Base-by-base conservation (phyloP, 2,888 invertebrate species). In the Anarsia innoxiella region DNA sequence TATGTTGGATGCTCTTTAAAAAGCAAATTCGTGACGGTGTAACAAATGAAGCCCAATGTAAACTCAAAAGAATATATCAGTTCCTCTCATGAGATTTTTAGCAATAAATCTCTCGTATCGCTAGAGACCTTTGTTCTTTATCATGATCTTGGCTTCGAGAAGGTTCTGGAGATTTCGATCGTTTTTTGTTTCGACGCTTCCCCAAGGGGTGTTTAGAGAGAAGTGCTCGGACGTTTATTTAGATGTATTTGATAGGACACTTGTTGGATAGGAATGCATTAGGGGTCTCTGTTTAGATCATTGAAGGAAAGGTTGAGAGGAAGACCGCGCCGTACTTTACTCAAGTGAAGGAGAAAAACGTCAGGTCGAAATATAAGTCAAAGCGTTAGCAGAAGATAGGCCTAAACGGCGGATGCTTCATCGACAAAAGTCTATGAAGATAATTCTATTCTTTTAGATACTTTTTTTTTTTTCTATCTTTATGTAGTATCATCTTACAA, bases 71-170 rank as follows among this genome's bases (percentile, higher is more conserved):
- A 66, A 70, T 69, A 66, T 66, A 74, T 74, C 60, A 56, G 56
- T 55, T 51, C 48, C 48, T 58, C 73, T 62, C 68, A 34, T 48
- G 66, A 71, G 74, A 66, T 66, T 67, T 58, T 40, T 42, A 53
- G 73, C 53, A 72, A 77, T 78, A 77, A 77, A 77, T 78, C 75
- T 71, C 52, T 56, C 65, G 58, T 66, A 73, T 68, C 73, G 62
- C 59, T 52, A 56, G 53, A 54, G 58, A 61, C 52, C 64, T 61
- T 59, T 59, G 49, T 58, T 56, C 63, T 66, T 57, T 46, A 48
- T 50, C 48, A 41, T 40, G 46, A 50, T 50, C 41, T 46, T 44
- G 45, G 47, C 44, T 49, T 40, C 37, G 42, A 29, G 32, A 42
- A 49, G 14, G 36, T 28, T 35, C 35, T 28, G 37, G 41, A 42